Evolutionary conservation across 2,797 vertebrate genomes (phyloP), one percentile per base, ranked within the genome.

Genomic region (Syndactyla subalaris): DNA sequence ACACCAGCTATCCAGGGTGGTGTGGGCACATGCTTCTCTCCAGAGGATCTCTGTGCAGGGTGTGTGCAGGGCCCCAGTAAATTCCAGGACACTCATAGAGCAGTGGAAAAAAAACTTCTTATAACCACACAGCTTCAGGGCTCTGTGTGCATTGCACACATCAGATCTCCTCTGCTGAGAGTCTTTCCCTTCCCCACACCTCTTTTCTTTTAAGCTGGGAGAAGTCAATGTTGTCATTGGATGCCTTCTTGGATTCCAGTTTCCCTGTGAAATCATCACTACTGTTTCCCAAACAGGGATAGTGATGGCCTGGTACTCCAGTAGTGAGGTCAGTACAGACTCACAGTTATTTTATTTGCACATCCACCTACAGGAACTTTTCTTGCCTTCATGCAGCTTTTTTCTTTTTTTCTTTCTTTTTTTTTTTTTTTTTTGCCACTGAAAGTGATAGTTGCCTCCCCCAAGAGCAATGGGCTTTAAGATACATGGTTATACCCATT

Each of bases 1-100:
- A 13, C 61, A 63, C 4, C 45, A 63, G 72, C 38, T 9, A 11
- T 13, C 18, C 30, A 2, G 0, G 0, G 21, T 4, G 36, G 26
- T 0, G 5, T 8, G 34, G 21, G 39, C 46, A 10, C 18, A 7
- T 8, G 34, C 71, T 74, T 83, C 45, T 51, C 13, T 34, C 0
- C 3, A 10, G 51, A 81, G 23, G 14, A 46, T 26, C 30, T 48
- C 39, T 32, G 57, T 29, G 19, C 5, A 15, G 21, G 1, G 0
- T 19, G n/a, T 16, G 11, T 32, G 39, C 46, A 55, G 15, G 8
- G 43, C 57, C 46, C 77, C 54, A 66, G 10, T 38, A 51, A 89
- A 82, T 72, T 62, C 55, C 43, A 85, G 57, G 41, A 5, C 17
- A 39, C 34, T 67, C 59, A 20, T 16, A 20, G 7, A 75, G 26